Conservation (phyloP, 2,797 vertebrate genomes). For the Rhinophrynus dorsalis region DNA sequence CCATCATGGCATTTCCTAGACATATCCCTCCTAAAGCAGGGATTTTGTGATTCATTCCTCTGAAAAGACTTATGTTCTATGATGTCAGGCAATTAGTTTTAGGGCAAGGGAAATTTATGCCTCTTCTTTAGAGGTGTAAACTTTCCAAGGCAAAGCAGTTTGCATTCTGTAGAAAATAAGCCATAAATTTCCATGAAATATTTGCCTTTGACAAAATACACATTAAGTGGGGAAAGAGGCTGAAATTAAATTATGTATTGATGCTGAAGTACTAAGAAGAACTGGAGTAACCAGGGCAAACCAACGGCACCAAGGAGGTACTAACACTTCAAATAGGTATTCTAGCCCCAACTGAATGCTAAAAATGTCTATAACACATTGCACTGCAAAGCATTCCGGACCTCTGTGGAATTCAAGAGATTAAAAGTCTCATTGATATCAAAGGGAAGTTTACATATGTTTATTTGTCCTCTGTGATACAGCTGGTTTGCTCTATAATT, state of each 20-base stretch:
- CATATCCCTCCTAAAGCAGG: constrained; percentile 20
- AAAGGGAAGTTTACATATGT: neutral
- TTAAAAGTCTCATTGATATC: no score
- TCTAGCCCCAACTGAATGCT: no score
- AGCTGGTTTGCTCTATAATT: no score
- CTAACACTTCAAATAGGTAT: no score
- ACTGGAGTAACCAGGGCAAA: no score
- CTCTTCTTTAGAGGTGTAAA: constrained; percentile 39
- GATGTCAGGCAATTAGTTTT: constrained; percentile 46
- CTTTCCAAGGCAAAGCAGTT: constrained; percentile 21
- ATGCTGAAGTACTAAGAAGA: no score
- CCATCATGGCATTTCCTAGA: neutral
- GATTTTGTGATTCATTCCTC: constrained; percentile 15
- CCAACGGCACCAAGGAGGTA: no score
- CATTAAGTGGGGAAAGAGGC: neutral
- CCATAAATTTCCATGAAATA: constrained; percentile 34
- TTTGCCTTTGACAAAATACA: constrained; percentile 25
- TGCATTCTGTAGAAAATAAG: constrained; percentile 11
- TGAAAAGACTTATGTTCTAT: constrained; percentile 19
- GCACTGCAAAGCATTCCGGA: neutral
- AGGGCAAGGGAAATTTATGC: constrained; percentile 27
- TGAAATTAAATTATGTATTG: no score
- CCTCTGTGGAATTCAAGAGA: no score
- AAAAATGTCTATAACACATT: no score
- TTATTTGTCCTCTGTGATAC: no score